These are phyloP conservation scores for Hemicentrotus pulcherrimus DNA, from an alignment of 35 echinoderm and acorn worm genomes.

Conservation along the genomic window DNA sequence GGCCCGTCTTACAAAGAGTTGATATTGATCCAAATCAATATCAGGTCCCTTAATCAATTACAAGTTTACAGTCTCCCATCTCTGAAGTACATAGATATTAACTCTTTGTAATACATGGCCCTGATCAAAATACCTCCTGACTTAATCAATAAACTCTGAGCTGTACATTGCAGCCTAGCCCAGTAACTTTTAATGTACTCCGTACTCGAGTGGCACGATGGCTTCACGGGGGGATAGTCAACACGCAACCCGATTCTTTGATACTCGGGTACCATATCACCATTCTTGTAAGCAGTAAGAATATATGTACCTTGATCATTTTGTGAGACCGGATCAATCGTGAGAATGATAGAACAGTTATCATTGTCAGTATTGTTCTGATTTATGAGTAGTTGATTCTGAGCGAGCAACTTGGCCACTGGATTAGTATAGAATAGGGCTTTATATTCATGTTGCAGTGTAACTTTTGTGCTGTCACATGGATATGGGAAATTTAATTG, in stretches of 20 bases:
- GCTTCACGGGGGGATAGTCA: not conserved
- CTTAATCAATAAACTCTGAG: not conserved
- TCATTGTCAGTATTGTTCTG: not conserved
- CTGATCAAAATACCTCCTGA: not conserved
- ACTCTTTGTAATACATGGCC: no score
- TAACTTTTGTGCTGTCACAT: not conserved
- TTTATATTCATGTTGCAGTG: not conserved
- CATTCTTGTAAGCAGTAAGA: not conserved
- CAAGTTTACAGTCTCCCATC: no score
- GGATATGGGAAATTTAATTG: not conserved
- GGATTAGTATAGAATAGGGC: not conserved
- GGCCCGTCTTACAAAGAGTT: no score
- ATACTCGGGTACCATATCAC: not conserved
- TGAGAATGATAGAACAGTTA: not conserved
- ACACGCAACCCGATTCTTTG: not conserved
- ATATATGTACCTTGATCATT: not conserved
- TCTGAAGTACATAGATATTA: no score
- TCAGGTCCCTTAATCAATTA: no score
- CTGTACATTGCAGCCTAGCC: not conserved
- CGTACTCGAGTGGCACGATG: not conserved
- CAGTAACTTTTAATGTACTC: not conserved
- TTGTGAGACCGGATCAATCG: not conserved
- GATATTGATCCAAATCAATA: no score
- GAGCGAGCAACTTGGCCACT: not conserved
- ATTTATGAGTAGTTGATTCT: not conserved